Evolutionary conservation across 1,140 invertebrate genomes (phyloP).

Genomic region (Philaenus spumarius): DNA sequence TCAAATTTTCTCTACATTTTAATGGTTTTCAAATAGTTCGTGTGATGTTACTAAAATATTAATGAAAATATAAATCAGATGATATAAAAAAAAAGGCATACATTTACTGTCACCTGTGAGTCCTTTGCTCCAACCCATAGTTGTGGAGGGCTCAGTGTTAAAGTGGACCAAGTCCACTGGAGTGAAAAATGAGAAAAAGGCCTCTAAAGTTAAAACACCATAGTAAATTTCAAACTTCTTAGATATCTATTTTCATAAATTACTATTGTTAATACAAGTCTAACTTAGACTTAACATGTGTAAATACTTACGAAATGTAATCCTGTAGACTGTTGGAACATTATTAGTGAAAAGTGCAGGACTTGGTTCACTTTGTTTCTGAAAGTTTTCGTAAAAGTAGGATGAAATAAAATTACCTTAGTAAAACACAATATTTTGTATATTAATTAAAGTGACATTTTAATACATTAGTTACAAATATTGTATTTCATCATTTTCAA

Average conservation of each 20-base stretch:
- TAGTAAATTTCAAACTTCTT: background rate
- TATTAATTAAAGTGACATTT: background rate
- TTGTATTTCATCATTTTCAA: background rate
- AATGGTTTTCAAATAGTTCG: no score
- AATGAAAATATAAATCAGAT: no score
- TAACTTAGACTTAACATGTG: background rate
- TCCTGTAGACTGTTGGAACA: background rate
- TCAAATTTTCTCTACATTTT: no score
- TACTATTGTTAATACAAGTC: background rate
- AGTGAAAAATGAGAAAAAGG: background rate
- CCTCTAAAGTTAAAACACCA: slow-evolving; percentile 5
- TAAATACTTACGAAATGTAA: background rate
- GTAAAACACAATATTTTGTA: background rate
- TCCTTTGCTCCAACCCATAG: no score
- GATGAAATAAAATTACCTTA: background rate
- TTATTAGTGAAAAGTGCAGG: background rate
- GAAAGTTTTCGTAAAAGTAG: background rate
- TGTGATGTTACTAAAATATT: no score
- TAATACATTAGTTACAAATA: background rate
- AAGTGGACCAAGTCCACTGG: slow-evolving; percentile 4
- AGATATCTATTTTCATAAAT: background rate
- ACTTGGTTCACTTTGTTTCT: slow-evolving; percentile 8
- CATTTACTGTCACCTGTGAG: no score
- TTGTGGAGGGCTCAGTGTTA: slow-evolving; percentile 3
- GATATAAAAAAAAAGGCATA: no score